A percentile compares a stretch with the other conserved stretches of the same genome.
phyloP scores from a whole-genome alignment of 2,888 invertebrate genomes.

The Hypolimnas misippus region DNA sequence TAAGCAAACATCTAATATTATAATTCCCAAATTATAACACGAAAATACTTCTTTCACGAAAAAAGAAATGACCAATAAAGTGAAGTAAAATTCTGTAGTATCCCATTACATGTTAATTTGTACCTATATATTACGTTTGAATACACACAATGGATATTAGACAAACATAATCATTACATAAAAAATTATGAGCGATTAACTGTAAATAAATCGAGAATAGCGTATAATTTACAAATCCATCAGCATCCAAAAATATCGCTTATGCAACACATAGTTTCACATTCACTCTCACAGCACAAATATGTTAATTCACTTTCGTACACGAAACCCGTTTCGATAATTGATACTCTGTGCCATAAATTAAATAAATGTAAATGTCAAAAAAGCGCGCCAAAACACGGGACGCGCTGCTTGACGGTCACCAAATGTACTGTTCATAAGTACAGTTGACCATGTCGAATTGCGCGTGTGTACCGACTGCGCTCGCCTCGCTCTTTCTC shows the following conservation, averaged over 20 bases:
- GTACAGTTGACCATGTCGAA: conserved; percentile 82
- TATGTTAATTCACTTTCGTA: conserved; percentile 78
- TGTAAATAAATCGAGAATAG: background rate
- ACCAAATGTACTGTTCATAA: conserved; percentile 53
- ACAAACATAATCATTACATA: background rate
- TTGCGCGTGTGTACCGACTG: conserved; percentile 79
- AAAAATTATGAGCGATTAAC: background rate
- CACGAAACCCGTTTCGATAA: conserved; percentile 65
- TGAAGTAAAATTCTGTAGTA: background rate
- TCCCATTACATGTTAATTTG: background rate
- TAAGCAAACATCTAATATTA: background rate
- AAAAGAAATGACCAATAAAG: background rate
- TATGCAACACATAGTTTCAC: conserved; percentile 73
- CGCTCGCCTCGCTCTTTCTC: conserved; percentile 77
- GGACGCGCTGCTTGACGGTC: conserved; percentile 51
- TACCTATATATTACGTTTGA: background rate
- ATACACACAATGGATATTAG: background rate
- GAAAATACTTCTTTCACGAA: background rate
- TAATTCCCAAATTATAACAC: background rate
- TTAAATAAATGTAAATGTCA: conserved; percentile 44
- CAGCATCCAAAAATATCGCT: conserved; percentile 53
- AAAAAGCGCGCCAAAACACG: conserved; percentile 45
- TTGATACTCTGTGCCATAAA: conserved; percentile 47
- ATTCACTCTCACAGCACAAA: conserved; percentile 73
- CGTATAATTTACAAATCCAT: conserved; percentile 51